Percentiles rank a stretch among this genome's conserved stretches.
Conservation (phyloP, 2,113 vertebrate genomes). For the Rhabdomys dilectus region DNA sequence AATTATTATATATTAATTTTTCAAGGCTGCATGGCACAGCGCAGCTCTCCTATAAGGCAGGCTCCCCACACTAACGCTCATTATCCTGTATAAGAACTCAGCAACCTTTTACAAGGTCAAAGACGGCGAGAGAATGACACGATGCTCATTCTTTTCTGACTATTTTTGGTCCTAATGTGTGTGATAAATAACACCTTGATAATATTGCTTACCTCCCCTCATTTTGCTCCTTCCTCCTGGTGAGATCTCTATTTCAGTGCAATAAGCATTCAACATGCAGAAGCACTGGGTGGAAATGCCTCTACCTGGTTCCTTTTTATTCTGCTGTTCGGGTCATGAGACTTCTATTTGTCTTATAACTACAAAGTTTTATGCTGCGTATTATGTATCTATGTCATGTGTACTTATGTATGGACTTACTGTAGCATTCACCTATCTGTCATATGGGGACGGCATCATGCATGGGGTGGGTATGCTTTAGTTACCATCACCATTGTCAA, state of each 20-base stretch:
- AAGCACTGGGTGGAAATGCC: constrained; percentile 28
- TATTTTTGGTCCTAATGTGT: constrained; percentile 76
- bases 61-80: constrained; percentile 47
- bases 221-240: constrained; percentile 41
- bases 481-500: background rate
- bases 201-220: constrained; percentile 72
- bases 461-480: background rate
- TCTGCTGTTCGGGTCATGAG: constrained; percentile 12
- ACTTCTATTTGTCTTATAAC: background rate
- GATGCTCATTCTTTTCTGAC: constrained; percentile 70
- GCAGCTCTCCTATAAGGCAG: constrained; percentile 38
- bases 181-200: constrained; percentile 76
- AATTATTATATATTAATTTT: constrained; percentile 77
- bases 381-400: background rate
- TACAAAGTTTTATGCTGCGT: background rate
- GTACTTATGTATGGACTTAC: background rate
- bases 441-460: background rate
- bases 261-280: constrained; percentile 48
- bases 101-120: constrained; percentile 80
- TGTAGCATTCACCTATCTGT: background rate
- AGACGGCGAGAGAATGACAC: constrained; percentile 71
- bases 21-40: background rate
- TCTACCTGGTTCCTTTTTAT: constrained; percentile 16
- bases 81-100: constrained; percentile 50
- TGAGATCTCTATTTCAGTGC: constrained; percentile 64